Base-by-base conservation (phyloP, 1,140 invertebrate genomes). In the Caenorhabditis brenneri region DNA sequence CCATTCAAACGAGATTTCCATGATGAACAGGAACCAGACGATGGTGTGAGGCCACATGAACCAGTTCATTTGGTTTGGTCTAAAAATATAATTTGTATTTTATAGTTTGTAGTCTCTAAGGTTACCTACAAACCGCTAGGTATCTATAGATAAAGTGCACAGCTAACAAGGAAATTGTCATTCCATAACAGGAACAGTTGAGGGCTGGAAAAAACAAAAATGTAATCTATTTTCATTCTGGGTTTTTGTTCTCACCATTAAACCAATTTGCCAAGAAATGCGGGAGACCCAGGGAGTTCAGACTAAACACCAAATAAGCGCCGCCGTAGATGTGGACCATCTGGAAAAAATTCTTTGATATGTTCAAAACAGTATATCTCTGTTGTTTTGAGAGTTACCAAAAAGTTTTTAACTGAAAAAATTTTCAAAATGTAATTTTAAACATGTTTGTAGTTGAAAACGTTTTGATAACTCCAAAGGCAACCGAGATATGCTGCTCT, bases 221-320 rank as follows among this genome's bases (percentile, higher is more conserved):
- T n/a, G 19, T 22, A 58, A 58, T 36, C 27, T 3, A 6, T 33
- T 33, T 4, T 10, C 2, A n/a, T 10, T 7, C 15, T 19, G 42
- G 0, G n/a, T 42, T 15, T 22, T 42, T 0, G 3, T 39, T n/a
- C 29, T 24, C 22, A 74, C 65, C 65, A 22, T 74, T 74, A 24
- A 74, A 42, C 65, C 65, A 74, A 74, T 42, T 74, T 42, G 65
- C 65, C 22, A 74, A 24, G 24, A 42, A 74, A 74, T 74, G 65
- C 7, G 65, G 65, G 29, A 74, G 65, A 24, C 36, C 36, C 24
- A 74, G 36, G 33, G 33, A 74, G 36, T 74, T 74, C 22, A 74
- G 22, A 42, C 65, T 74, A n/a, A 74, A 74, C 16, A 74, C 65
- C 36, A 74, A 74, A 22, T 74, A 74, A n/a, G 65, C 65, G 9